Evolutionary conservation across 2,797 vertebrate genomes (phyloP).

Genomic region (Denticeps clupeoides): DNA sequence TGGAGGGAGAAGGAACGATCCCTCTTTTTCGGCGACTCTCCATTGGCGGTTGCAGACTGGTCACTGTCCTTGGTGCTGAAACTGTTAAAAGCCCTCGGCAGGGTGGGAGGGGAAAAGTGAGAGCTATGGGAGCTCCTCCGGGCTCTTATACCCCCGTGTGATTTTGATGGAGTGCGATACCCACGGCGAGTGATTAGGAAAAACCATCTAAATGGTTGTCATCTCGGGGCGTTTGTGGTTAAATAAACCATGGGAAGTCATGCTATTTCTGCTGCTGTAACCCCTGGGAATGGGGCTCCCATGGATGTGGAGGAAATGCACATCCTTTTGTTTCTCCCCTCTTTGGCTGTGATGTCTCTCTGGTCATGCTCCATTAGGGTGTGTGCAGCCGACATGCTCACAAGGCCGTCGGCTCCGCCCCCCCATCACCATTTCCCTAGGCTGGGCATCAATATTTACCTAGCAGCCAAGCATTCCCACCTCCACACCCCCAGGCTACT

Average conservation of each 20-base stretch:
- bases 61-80: constrained; percentile 9
- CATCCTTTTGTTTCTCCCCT: background rate
- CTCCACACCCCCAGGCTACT: constrained; percentile 12
- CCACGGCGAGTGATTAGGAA: constrained; percentile 47
- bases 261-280: constrained; percentile 25
- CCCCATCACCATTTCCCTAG: background rate
- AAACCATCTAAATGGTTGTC: constrained; percentile 39
- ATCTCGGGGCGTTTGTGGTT: constrained; percentile 43
- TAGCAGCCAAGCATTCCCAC: constrained; percentile 15
- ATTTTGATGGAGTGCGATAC: constrained; percentile 10
- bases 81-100: background rate
- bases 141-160: constrained; percentile 9
- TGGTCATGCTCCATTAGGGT: background rate
- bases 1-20: background rate
- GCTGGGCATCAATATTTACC: constrained; percentile 29
- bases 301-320: constrained; percentile 14
- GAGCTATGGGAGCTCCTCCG: background rate
- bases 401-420: constrained; percentile 3
- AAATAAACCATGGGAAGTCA: constrained; percentile 52
- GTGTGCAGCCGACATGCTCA: background rate
- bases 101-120: background rate
- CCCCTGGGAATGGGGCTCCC: constrained; percentile 15
- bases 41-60: background rate
- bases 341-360: background rate
- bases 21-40: background rate